Conservation (phyloP, 2,797 vertebrate species). For the Myripristis jacobus region DNA sequence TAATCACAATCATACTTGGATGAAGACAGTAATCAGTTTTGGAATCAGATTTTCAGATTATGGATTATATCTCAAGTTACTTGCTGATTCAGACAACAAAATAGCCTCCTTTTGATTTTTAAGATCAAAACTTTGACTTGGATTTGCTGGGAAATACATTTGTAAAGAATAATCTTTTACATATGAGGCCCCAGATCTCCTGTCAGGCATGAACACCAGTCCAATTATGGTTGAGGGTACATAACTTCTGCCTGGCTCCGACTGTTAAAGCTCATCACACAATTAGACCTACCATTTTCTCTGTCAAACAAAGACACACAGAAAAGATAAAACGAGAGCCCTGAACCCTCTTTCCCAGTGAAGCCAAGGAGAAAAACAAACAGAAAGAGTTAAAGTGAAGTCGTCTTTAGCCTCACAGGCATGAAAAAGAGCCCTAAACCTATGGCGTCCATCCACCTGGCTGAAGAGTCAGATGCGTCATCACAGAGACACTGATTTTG, state of each 20-base stretch:
- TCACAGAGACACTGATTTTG: slow-evolving; percentile 38
- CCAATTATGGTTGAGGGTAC: background rate
- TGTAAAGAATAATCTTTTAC: no score
- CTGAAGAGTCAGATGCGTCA: slow-evolving; percentile 28
- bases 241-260: background rate
- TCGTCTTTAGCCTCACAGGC: slow-evolving; percentile 10
- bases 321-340: background rate
- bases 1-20: background rate
- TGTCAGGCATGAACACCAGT: background rate
- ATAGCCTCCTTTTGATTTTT: no score
- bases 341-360: background rate
- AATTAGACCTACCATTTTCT: slow-evolving; percentile 13
- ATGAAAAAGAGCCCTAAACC: slow-evolving; percentile 1
- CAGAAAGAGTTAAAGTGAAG: slow-evolving; percentile 2
- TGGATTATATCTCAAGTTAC: no score
- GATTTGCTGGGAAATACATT: background rate
- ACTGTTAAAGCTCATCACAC: slow-evolving; percentile 2
- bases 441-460: slow-evolving; percentile 16
- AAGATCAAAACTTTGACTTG: background rate
- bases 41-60: no score
- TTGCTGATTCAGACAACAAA: no score
- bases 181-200: background rate
- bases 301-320: slow-evolving; percentile 29
- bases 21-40: background rate
- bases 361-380: background rate